phyloP scores from a whole-genome alignment of 2,797 vertebrate genomes.

The Molothrus aeneus region DNA sequence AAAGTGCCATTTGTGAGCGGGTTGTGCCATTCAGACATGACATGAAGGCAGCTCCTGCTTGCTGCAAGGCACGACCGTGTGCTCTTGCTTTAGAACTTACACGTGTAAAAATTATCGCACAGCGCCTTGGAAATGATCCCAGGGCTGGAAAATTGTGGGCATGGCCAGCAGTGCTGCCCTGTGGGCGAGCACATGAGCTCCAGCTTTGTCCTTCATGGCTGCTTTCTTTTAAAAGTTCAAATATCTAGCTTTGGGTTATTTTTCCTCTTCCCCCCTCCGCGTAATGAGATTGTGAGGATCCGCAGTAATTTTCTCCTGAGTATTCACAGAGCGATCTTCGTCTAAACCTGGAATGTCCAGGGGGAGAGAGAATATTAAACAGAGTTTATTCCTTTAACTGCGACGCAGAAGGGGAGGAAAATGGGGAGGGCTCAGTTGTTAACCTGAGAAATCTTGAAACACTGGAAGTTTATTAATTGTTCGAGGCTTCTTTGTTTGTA shows the following conservation, averaged over 20 bases:
- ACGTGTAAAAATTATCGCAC: neutral
- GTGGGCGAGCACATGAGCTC: neutral
- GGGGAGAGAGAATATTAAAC: neutral
- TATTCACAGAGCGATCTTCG: neutral
- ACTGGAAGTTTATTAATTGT: slow-evolving; percentile 44
- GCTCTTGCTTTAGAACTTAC: neutral
- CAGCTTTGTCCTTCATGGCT: neutral
- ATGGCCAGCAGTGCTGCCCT: neutral
- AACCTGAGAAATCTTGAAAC: slow-evolving; percentile 8
- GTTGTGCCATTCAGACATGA: neutral
- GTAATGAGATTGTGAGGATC: neutral
- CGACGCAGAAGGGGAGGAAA: neutral
- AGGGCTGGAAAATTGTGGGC: neutral
- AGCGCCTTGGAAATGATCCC: neutral
- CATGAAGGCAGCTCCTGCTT: neutral
- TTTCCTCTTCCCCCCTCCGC: rapidly evolving
- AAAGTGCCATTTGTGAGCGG: neutral
- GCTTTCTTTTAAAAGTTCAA: neutral
- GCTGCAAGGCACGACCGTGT: neutral
- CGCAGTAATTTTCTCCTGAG: neutral
- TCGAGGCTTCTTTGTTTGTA: slow-evolving; percentile 32
- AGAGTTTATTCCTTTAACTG: neutral
- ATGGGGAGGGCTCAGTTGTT: neutral
- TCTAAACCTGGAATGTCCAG: neutral
- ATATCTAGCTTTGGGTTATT: neutral